Evolutionary conservation across 2,888 invertebrate genomes (phyloP), one percentile per base, ranked within the genome.

Genomic region (Tachystola acroxantha): DNA sequence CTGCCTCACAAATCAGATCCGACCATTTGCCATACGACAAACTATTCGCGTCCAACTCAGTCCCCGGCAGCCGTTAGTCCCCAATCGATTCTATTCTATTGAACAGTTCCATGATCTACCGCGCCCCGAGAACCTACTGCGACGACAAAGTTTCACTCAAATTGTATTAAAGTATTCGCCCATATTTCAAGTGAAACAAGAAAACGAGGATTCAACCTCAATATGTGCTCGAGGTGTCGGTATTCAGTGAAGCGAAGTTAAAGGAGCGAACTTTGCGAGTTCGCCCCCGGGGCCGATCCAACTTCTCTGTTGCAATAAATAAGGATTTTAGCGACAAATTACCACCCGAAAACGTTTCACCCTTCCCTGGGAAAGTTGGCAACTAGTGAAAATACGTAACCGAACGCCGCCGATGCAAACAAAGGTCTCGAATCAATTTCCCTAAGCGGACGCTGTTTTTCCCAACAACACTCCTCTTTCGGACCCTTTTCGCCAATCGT

Each of bases 301-400:
- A 82, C 72, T 82, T 80, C 74, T 65, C 70, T 69, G 73, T 78
- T 79, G 81, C 82, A 77, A 84, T 84, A 84, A 84, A 84, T 84
- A 84, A 84, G 84, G 84, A 84, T 84, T 84, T 84, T 79, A 81
- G 78, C 79, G 82, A 84, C 84, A 84, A 84, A 84, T 84, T 84
- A 80, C 82, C 81, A 72, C 72, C 73, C 71, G 71, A 79, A 78
- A 77, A 73, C 74, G 75, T 74, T 74, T 74, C 68, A 72, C 77
- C 79, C 76, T 73, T 76, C 66, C 72, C 69, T 64, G 54, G 53
- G 57, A 64, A 75, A 79, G 68, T 78, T 77, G 49, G 58, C 54
- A 74, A 79, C 72, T 79, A 73, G 59, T 59, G 65, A 64, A 67
- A 77, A 75, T 64, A 57, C 50, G 55, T 46, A 45, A 42, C 39